A percentile compares a stretch with the other conserved stretches of the same genome.
These are phyloP conservation scores for Anthoptus insignis DNA, from an alignment of 2,888 invertebrate species.

Conservation along the genomic window DNA sequence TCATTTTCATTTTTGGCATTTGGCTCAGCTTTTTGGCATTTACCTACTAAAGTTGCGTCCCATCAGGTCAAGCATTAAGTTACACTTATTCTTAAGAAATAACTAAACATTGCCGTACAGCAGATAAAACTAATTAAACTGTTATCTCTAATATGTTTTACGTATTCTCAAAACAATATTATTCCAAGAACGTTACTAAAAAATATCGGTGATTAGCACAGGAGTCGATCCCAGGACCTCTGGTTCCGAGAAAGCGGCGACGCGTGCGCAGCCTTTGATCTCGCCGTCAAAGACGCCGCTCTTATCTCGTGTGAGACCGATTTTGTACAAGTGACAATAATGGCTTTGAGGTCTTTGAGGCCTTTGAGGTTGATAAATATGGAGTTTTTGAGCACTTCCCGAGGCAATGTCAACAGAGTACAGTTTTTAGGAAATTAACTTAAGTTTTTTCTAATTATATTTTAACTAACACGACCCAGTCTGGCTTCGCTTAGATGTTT, in stretches of 20 bases:
- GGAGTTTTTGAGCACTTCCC: conserved; percentile 56
- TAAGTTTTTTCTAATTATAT: no score
- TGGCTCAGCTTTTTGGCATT: no score
- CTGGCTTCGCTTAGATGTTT: no score
- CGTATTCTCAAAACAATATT: conserved; percentile 23
- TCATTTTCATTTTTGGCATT: no score
- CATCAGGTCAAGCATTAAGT: no score
- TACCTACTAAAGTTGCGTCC: no score
- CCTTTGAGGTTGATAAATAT: conserved; percentile 78
- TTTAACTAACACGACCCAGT: no score
- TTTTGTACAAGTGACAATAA: conserved; percentile 83
- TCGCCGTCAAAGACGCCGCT: conserved; percentile 80
- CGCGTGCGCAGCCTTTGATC: conserved; percentile 72
- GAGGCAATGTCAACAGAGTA: conserved; percentile 46
- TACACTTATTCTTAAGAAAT: no score
- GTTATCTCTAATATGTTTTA: neutral
- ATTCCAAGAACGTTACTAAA: conserved; percentile 64
- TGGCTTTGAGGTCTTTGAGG: no score
- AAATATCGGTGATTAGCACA: conserved; percentile 76
- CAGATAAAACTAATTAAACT: no score
- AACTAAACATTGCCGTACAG: no score
- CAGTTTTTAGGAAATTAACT: no score
- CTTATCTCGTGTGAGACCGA: conserved; percentile 78
- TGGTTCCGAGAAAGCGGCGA: conserved; percentile 75
- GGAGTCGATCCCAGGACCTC: conserved; percentile 72